These are phyloP conservation scores for Tillus elongatus DNA, from an alignment of 2,888 invertebrate species.

Conservation along the genomic window DNA sequence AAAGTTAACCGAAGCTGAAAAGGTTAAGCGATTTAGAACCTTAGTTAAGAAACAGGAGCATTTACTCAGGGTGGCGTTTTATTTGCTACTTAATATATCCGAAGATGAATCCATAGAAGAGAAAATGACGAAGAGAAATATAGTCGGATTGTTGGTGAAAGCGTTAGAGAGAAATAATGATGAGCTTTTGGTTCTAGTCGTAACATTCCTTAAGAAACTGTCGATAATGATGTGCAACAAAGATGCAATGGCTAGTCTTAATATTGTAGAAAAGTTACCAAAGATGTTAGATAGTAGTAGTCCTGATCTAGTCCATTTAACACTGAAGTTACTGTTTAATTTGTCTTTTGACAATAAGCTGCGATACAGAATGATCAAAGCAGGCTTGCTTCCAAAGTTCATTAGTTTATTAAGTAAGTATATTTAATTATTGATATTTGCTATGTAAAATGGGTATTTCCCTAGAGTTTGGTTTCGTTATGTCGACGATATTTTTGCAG, in stretches of 20 bases:
- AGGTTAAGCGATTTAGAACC: constrained; percentile 69
- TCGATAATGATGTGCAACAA: constrained; percentile 93
- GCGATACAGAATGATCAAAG: constrained; percentile 80
- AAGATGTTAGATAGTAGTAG: constrained; percentile 61
- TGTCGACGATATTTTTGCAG: too few relatives aligned
- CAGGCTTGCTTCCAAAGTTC: constrained; percentile 81
- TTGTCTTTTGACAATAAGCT: constrained; percentile 88
- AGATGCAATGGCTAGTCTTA: constrained; percentile 76
- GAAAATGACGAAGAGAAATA: constrained; percentile 92
- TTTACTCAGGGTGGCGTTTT: constrained; percentile 81
- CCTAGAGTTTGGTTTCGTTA: too few relatives aligned
- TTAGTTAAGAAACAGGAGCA: constrained; percentile 91
- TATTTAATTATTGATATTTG: constrained; percentile 5
- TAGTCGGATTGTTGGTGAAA: constrained; percentile 78
- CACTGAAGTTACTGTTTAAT: constrained; percentile 84
- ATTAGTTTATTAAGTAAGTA: constrained; percentile 74
- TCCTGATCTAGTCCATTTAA: constrained; percentile 64
- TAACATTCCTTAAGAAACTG: constrained; percentile 90
- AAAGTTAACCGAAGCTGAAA: constrained; percentile 37
- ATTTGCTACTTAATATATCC: constrained; percentile 88
- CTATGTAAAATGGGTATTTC: constrained; percentile 6
- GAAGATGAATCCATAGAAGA: constrained; percentile 92
- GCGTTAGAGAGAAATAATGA: constrained; percentile 84
- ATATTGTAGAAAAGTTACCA: constrained; percentile 75
- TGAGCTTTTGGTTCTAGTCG: constrained; percentile 79